Evolutionary conservation across 2,888 invertebrate species (phyloP), one percentile per base, ranked within the genome.

Genomic region (Proisotoma minuta): DNA sequence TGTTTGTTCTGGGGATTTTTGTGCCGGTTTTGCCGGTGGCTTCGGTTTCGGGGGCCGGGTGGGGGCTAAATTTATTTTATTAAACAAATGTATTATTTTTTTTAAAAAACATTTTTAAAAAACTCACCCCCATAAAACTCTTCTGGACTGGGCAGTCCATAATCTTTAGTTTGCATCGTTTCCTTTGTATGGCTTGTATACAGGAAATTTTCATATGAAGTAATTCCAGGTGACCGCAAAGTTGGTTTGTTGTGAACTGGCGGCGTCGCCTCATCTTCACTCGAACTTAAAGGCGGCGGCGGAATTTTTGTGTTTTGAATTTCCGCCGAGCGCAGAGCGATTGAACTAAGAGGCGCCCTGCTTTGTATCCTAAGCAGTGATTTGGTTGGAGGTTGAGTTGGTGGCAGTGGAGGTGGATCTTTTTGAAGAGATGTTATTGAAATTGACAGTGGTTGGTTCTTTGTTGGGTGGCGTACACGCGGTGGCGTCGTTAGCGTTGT

Each of bases 1-100:
- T 2, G 68, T 66, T 5, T 63, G 56, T 1, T 63, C 68, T n/a
- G 68, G 56, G 22, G 65, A 66, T 51, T 18, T 23, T 47, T 10
- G 47, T 47, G 5, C 10, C 5, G 20, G n/a, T 47, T 20, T 18
- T 4, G 20, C 50, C 34, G 34, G 34, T 34, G 34, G 34, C 15
- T 34, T 8, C 8, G 34, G 15, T 34, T 8, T 8, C 8, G 34
- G 15, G 15, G 8, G 34, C 34, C 34, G 34, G 8, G 34, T 34
- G 8, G 34, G 15, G 8, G 8, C 34, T 34, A 15, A 34, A 15
- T 15, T 8, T 34, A 34, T n/a, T n/a, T n/a, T n/a, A n/a, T n/a
- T n/a, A n/a, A n/a, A n/a, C n/a, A n/a, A n/a, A n/a, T n/a, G n/a
- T n/a, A n/a, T n/a, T n/a, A n/a, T n/a, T n/a, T n/a, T n/a, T n/a